Conservation (phyloP, 2,888 invertebrate genomes). For the Ophion slaviceki region DNA sequence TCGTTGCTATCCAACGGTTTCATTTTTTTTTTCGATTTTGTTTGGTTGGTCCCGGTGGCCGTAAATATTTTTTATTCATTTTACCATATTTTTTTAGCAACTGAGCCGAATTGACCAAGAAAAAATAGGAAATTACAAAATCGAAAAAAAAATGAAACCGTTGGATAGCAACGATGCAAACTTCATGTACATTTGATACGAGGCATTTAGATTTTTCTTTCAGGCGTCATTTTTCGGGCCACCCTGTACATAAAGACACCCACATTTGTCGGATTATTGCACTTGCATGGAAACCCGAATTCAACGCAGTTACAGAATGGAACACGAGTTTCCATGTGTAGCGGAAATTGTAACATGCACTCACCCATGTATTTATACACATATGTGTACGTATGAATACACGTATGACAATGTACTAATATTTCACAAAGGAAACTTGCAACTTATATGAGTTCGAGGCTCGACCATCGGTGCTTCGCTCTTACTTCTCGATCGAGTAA, state of each 20-base stretch:
- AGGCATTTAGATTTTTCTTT: no score
- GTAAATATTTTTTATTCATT: no score
- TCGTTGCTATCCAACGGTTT: no score
- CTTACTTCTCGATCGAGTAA: neutral
- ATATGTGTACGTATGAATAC: neutral
- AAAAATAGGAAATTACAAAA: no score
- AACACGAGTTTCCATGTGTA: constrained; percentile 40
- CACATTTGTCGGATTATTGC: constrained; percentile 48
- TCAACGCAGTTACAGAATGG: constrained; percentile 44
- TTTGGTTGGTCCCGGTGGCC: no score
- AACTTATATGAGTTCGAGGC: constrained; percentile 23
- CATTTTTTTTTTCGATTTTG: no score
- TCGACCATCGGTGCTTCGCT: neutral
- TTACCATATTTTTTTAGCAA: no score
- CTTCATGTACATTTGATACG: no score
- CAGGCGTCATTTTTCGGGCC: neutral
- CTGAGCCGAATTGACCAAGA: no score
- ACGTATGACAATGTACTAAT: neutral
- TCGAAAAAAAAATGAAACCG: no score
- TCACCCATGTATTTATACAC: neutral
- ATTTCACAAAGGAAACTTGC: constrained; percentile 32
- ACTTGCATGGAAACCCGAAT: constrained; percentile 32
- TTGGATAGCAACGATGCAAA: no score
- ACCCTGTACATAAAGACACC: neutral
- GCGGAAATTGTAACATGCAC: constrained; percentile 47